phyloP scores from a whole-genome alignment of 2,888 invertebrate genomes.

The Drosophila kokeensis region DNA sequence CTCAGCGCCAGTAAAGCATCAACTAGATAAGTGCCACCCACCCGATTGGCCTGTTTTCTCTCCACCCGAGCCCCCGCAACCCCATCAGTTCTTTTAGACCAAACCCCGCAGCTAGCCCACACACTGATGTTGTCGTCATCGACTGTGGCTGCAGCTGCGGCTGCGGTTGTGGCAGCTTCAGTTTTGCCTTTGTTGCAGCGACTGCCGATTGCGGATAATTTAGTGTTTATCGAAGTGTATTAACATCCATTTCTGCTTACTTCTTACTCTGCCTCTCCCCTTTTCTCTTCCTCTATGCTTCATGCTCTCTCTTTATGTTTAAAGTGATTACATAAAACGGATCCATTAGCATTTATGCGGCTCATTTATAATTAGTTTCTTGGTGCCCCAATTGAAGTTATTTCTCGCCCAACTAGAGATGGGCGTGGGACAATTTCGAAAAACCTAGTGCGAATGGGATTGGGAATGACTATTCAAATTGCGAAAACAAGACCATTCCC shows the following conservation, averaged over 20 bases:
- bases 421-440: background rate
- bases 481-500: background rate
- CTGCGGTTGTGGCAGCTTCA: conserved; percentile 22
- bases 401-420: background rate
- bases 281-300: background rate
- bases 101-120: conserved; percentile 10
- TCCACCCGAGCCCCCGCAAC: background rate
- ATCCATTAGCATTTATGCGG: conserved; percentile 27
- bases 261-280: background rate
- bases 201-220: conserved; percentile 51
- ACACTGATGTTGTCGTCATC: conserved; percentile 30
- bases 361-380: conserved; percentile 54
- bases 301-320: background rate
- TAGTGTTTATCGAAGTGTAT: conserved; percentile 66
- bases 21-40: conserved; percentile 54
- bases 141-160: conserved; percentile 19
- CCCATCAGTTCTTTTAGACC: background rate
- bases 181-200: conserved; percentile 39
- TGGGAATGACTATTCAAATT: background rate
- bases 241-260: conserved; percentile 36
- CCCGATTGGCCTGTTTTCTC: background rate
- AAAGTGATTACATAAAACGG: conserved; percentile 4
- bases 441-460: background rate
- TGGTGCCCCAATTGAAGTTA: background rate
- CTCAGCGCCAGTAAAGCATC: conserved; percentile 31